Base-by-base conservation (phyloP, 2,113 vertebrate genomes). In the Bos javanicus region DNA sequence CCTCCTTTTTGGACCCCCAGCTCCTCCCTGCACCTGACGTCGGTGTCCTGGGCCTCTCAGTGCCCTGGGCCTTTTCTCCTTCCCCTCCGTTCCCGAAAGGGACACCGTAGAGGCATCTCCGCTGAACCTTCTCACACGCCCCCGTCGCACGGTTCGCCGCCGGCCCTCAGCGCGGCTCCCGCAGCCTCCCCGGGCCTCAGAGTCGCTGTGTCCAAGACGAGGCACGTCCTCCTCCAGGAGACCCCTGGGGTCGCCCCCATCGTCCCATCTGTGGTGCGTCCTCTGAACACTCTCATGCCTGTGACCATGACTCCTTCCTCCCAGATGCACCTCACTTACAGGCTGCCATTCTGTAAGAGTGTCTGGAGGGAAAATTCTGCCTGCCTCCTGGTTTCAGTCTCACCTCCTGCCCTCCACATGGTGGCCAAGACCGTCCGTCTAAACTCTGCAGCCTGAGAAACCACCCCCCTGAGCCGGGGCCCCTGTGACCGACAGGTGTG, bases 111-210 rank as follows among this genome's bases (percentile, higher is more conserved):
- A 23, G 28, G 62, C 1, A 0, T 64, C 74, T 91, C n/a, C 13
- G 6, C 0, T 50, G 57, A n/a, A 48, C 25, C n/a, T 60, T 80
- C 17, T 95, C 48, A 30, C 11, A 3, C 1, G 4, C 10, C 10
- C 25, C 30, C 6, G 7, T 28, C 2, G 0, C n/a, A 25, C 25
- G 10, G 17, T 21, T 25, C 13, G 5, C 39, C 7, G 21, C 57
- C 1, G 1, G 50, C 71, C 64, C 71, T 90, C 16, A 2, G 0
- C 1, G 39, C 0, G 28, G n/a, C 36, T 76, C 15, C 28, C 59
- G 11, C 15, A 1, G 26, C 6, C 5, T 10, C 13, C 30, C 28
- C 0, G 2, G 60, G 78, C 23, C 7, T 12, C 2, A 14, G 33
- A 52, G 52, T 54, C 13, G 1, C 25, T 12, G 3, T 15, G 28